A percentile compares a stretch with the other conserved stretches of the same genome.
Evolutionary conservation across 2,113 vertebrate species (phyloP).

Genomic region (Cynocephalus volans): DNA sequence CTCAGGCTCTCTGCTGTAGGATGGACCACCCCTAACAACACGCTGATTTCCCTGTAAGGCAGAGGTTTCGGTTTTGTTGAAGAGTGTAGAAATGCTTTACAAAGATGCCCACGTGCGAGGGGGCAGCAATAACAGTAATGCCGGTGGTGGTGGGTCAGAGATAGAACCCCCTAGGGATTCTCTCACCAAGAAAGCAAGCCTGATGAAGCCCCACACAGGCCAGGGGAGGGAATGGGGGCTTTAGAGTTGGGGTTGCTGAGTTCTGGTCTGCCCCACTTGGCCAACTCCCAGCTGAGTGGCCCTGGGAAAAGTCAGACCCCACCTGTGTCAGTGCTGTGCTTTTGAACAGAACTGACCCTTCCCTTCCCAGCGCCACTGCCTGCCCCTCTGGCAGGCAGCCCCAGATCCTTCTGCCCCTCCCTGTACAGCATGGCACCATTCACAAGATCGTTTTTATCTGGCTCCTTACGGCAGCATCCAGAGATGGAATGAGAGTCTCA

Average conservation of each 20-base stretch:
- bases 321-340: background rate
- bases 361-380: background rate
- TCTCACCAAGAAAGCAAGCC: background rate
- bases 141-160: background rate
- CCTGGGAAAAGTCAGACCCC: background rate
- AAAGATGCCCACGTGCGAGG: background rate
- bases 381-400: background rate
- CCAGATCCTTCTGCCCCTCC: background rate
- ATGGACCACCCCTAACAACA: background rate
- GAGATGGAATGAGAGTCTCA: background rate
- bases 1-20: background rate
- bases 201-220: background rate
- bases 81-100: background rate
- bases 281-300: background rate
- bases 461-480: background rate
- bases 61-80: background rate
- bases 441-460: background rate
- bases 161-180: background rate
- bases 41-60: background rate
- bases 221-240: background rate
- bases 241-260: background rate
- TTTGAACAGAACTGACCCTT: background rate
- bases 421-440: accelerated
- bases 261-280: background rate
- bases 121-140: background rate